Base-by-base conservation (phyloP, 2,113 vertebrate genomes). In the Columba livia region DNA sequence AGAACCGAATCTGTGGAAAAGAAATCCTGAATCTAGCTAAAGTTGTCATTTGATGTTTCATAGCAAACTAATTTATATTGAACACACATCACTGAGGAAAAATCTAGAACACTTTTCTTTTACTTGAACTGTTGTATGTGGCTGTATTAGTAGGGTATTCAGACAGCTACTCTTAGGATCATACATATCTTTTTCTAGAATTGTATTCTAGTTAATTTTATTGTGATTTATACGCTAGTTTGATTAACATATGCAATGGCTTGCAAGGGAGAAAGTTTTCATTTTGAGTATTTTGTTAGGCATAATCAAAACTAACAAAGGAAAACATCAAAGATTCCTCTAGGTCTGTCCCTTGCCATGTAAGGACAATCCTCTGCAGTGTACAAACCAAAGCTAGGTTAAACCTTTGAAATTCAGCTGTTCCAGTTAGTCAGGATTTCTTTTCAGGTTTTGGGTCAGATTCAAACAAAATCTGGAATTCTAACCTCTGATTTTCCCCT, bases 1-100 rank as follows among this genome's bases (percentile, higher is more conserved):
- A 96, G 94, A 96, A 78, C 61, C n/a, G 90, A 89, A 89, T 91
- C 66, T 71, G 56, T 74, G 71, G 81, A 95, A 92, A 44, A 89
- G 78, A 90, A 90, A 73, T 60, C 51, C 40, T 82, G 91, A 89
- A 88, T 95, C 96, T 94, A 96, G 80, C 84, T 91, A 73, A 92
- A 88, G 90, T 88, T 97, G 96, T 97, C 92, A 65, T 95, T 96
- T 97, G 95, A 88, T 93, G 97, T 97, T 95, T 96, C 83, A 80
- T 77, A 90, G 72, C 75, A 92, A 96, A 96, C 57, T 97, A 95
- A 95, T 97, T 96, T 96, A 94, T 94, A 96, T 44, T 94, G 96
- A 97, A 90, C 74, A 93, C 67, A 85, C 74, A 94, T 81, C 95
- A 95, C 94, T 87, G 93, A 93, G 86, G 89, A 97, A 97, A 97